Evolutionary conservation across 64 coral and sea anemone species (phyloP).

Genomic region (Acropora tenuis): DNA sequence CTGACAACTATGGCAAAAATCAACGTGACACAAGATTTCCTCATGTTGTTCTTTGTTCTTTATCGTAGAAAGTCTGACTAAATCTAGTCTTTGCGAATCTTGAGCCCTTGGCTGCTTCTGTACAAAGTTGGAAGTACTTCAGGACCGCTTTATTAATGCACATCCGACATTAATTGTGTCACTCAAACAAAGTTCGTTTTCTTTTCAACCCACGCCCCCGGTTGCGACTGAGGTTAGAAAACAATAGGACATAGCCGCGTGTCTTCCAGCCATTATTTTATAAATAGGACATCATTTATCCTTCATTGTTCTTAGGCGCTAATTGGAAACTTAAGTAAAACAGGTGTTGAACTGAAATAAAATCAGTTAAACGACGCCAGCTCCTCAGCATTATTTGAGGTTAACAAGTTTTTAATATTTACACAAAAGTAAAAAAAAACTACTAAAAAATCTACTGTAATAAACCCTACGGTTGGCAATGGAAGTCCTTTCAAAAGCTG

Average conservation of each 20-base stretch:
- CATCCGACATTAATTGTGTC: neutral
- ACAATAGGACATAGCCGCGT: neutral
- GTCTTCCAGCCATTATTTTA: neutral
- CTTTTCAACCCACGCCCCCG: neutral
- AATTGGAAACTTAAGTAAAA: slow-evolving; percentile 4
- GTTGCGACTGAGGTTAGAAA: neutral
- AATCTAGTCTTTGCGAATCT: neutral
- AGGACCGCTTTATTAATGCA: slow-evolving; percentile 7
- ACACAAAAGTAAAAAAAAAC: neutral
- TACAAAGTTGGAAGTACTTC: neutral
- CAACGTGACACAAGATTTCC: neutral
- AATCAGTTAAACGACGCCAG: neutral
- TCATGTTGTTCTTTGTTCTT: neutral
- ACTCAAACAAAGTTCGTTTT: slow-evolving; percentile 15
- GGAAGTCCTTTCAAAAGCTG: neutral
- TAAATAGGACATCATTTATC: slow-evolving; percentile 20
- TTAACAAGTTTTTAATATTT: neutral
- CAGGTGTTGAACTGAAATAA: neutral
- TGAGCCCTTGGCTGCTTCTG: neutral
- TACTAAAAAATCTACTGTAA: too few relatives aligned
- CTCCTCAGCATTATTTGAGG: neutral
- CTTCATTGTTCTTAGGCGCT: slow-evolving; percentile 17
- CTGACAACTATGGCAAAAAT: neutral
- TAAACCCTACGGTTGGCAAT: neutral
- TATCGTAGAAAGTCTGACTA: neutral